Conservation (phyloP, 2,888 invertebrate species). For the Drosophila recens region DNA sequence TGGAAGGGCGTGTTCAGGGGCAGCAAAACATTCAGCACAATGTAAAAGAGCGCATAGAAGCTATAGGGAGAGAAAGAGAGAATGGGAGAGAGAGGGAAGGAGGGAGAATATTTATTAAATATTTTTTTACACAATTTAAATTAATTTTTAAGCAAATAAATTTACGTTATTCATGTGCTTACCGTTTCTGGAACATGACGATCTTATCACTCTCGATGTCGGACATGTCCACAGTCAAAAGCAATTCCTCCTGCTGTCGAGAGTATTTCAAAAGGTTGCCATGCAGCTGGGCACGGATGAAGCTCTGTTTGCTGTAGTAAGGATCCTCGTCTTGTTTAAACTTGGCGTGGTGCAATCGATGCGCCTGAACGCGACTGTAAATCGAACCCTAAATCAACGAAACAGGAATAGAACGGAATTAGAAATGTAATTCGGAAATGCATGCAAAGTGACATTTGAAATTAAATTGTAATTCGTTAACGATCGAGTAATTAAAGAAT, state of each 20-base stretch:
- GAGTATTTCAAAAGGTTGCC: conserved; percentile 89
- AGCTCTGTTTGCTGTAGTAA: conserved; percentile 92
- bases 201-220: conserved; percentile 92
- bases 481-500: background rate
- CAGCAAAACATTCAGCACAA: conserved; percentile 88
- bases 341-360: conserved; percentile 92
- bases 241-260: conserved; percentile 88
- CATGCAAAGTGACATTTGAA: background rate
- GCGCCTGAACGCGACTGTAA: conserved; percentile 93
- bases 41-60: conserved; percentile 89
- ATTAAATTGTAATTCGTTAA: too few relatives aligned
- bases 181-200: conserved; percentile 93
- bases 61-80: conserved; percentile 87
- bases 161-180: conserved; percentile 66
- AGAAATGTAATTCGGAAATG: background rate
- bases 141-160: too few relatives aligned
- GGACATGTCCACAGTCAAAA: conserved; percentile 90
- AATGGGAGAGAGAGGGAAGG: background rate
- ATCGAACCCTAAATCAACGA: conserved; percentile 89
- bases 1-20: conserved; percentile 92
- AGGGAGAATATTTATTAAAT: too few relatives aligned
- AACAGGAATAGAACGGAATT: background rate
- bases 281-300: conserved; percentile 92
- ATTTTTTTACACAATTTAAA: too few relatives aligned
- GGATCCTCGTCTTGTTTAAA: conserved; percentile 93